These are phyloP conservation scores for Potamarius usumacintae DNA, from an alignment of 2,113 vertebrate genomes.

Conservation along the genomic window DNA sequence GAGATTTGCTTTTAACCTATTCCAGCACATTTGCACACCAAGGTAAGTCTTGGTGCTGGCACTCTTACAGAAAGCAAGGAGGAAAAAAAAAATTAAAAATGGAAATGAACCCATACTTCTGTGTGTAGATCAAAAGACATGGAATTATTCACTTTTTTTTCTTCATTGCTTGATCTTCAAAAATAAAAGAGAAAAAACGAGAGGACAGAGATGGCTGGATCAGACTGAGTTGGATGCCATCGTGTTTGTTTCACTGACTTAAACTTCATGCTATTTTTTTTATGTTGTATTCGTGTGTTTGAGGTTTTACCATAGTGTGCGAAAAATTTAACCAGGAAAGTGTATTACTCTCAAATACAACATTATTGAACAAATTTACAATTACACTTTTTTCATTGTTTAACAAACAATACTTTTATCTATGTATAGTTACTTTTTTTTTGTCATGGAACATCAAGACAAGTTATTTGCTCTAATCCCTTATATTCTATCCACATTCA, in stretches of 20 bases:
- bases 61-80: slow-evolving; percentile 78
- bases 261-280: background rate
- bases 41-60: slow-evolving; percentile 81
- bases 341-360: background rate
- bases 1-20: slow-evolving; percentile 82
- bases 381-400: background rate
- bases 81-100: slow-evolving; percentile 81
- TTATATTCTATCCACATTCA: background rate
- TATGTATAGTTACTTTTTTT: background rate
- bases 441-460: background rate
- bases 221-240: slow-evolving; percentile 59
- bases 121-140: slow-evolving; percentile 78
- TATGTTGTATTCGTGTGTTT: too few species aligned
- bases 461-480: background rate
- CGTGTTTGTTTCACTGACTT: slow-evolving; percentile 41
- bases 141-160: slow-evolving; percentile 74
- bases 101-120: slow-evolving; percentile 80
- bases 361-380: background rate
- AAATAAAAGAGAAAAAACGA: slow-evolving; percentile 69
- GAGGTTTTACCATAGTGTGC: background rate
- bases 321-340: background rate
- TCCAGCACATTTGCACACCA: slow-evolving; percentile 83
- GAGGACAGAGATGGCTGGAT: slow-evolving; percentile 67
- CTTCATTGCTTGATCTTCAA: slow-evolving; percentile 81
- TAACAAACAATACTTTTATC: background rate